phyloP scores from a whole-genome alignment of 2,113 vertebrate genomes.

The Esox niger region DNA sequence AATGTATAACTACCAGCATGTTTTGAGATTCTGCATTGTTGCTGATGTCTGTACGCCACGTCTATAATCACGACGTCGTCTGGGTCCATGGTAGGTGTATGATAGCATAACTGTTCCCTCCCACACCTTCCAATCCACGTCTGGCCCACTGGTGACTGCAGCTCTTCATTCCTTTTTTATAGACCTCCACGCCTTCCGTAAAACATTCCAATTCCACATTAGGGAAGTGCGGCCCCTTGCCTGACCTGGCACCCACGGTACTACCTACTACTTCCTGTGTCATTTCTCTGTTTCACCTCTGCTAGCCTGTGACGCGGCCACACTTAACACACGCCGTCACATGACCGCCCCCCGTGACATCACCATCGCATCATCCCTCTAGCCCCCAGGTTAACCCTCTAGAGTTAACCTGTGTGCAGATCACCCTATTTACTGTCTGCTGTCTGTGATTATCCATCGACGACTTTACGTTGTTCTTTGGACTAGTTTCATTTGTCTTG shows the following conservation, averaged over 20 bases:
- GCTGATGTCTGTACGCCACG: no score
- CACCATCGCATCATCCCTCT: neutral
- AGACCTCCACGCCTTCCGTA: slow-evolving; percentile 76
- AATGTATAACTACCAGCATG: no score
- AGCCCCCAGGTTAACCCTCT: no score
- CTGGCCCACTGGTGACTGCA: neutral
- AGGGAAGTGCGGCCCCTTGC: slow-evolving; percentile 39
- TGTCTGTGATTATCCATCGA: neutral
- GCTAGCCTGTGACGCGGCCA: neutral
- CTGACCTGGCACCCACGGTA: slow-evolving; percentile 18
- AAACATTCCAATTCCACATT: slow-evolving; percentile 72
- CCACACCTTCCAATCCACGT: neutral
- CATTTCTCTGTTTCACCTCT: slow-evolving; percentile 7
- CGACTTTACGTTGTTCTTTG: neutral
- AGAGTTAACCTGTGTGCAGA: neutral
- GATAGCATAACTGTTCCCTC: neutral
- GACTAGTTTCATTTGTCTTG: neutral
- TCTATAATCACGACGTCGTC: no score
- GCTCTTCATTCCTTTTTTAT: slow-evolving; percentile 8
- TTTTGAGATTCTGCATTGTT: no score
- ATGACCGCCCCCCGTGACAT: neutral
- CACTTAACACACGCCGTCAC: neutral
- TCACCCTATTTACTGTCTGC: neutral
- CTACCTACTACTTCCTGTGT: neutral
- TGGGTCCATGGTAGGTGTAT: no score